phyloP scores from a whole-genome alignment of 1,140 invertebrate species.

The Tetragonula clypearis region DNA sequence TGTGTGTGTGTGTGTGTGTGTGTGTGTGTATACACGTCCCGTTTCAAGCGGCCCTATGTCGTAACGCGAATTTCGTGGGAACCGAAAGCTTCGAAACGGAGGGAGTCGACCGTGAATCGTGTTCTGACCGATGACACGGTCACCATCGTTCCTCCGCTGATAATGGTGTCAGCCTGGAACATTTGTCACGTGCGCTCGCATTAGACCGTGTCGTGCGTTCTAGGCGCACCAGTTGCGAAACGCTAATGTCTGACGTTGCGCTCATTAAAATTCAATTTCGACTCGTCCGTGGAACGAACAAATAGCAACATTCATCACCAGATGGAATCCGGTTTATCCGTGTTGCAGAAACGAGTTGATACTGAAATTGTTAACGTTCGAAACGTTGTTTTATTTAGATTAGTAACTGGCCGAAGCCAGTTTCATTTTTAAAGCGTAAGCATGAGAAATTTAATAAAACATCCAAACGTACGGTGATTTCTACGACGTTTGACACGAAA shows the following conservation, averaged over 20 bases:
- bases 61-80: slow-evolving; percentile 60
- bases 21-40: slow-evolving; percentile 26
- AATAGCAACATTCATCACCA: background rate
- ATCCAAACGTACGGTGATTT: too few relatives aligned
- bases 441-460: too few relatives aligned
- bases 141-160: slow-evolving; percentile 32
- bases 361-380: too few relatives aligned
- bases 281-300: background rate
- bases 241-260: background rate
- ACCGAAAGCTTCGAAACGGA: slow-evolving; percentile 23
- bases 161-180: slow-evolving; percentile 48
- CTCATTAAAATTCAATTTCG: background rate
- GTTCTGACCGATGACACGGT: slow-evolving; percentile 36
- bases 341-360: too few relatives aligned
- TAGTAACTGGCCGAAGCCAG: too few relatives aligned
- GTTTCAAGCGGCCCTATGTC: slow-evolving; percentile 31
- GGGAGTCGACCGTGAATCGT: slow-evolving; percentile 34
- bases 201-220: slow-evolving; percentile 24
- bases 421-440: too few relatives aligned
- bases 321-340: too few relatives aligned
- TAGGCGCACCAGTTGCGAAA: slow-evolving; percentile 8
- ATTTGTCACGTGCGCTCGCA: slow-evolving; percentile 48
- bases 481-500: too few relatives aligned
- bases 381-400: too few relatives aligned
- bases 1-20: slow-evolving; percentile 3